Conservation (phyloP, 2,888 invertebrate genomes). For the Caenorhabditis panamensis region DNA sequence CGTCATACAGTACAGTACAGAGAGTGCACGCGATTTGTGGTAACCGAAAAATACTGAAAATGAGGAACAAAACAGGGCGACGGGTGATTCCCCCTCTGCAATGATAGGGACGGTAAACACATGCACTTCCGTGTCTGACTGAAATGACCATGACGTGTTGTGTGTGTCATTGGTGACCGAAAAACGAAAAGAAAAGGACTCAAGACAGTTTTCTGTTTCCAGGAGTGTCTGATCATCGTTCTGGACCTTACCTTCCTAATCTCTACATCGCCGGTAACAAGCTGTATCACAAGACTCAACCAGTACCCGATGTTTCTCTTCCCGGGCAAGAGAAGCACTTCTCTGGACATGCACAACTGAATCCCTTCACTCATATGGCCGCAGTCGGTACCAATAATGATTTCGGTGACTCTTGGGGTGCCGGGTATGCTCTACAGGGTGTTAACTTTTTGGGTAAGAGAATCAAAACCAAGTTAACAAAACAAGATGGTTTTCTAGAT, state of each 20-base stretch:
- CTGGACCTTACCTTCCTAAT: slow-evolving; percentile 70
- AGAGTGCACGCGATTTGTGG: neutral
- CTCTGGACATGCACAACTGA: slow-evolving; percentile 70
- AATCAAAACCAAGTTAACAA: too few relatives aligned
- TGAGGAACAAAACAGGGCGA: neutral
- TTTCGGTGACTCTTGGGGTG: slow-evolving; percentile 70
- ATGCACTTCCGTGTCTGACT: neutral
- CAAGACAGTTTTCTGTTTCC: too few relatives aligned
- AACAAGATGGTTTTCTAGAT: slow-evolving; percentile 17
- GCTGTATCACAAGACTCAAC: slow-evolving; percentile 69
- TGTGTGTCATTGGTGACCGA: too few relatives aligned
- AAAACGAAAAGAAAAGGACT: too few relatives aligned
- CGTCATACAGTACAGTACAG: slow-evolving; percentile 1
- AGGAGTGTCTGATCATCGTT: slow-evolving; percentile 72
- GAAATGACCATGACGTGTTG: neutral
- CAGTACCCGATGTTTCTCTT: slow-evolving; percentile 70
- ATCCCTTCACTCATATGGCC: slow-evolving; percentile 71
- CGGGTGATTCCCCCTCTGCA: neutral
- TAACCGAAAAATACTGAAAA: neutral
- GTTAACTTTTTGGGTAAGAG: slow-evolving; percentile 67
- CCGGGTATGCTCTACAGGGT: slow-evolving; percentile 69
- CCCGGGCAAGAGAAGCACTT: slow-evolving; percentile 72
- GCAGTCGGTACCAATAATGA: slow-evolving; percentile 67
- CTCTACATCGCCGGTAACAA: slow-evolving; percentile 72
- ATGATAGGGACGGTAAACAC: slow-evolving; percentile 2